Conservation (phyloP, 2,888 invertebrate species). For the Cremastinae sp. region DNA sequence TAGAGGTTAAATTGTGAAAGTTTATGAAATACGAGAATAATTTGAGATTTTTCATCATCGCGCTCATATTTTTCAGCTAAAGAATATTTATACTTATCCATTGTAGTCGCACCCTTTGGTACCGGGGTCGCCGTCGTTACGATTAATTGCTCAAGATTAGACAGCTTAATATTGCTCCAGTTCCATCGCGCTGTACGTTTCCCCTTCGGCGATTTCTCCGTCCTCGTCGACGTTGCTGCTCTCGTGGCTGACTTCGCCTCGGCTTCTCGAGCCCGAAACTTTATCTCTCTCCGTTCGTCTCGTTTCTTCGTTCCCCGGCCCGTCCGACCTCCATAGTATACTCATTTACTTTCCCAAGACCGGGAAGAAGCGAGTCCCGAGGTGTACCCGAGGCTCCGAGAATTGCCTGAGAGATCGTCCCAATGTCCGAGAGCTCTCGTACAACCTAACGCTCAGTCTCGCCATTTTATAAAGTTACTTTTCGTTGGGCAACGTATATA, state of each 20-base stretch:
- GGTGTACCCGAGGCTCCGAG: slow-evolving; percentile 42
- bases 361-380: slow-evolving; percentile 43
- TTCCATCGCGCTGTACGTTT: slow-evolving; percentile 34
- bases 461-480: slow-evolving; percentile 26
- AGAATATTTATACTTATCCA: slow-evolving; percentile 13
- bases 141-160: slow-evolving; percentile 60
- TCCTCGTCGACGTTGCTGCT: no score
- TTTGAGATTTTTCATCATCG: neutral
- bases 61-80: neutral
- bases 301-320: slow-evolving; percentile 27
- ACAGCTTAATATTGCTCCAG: slow-evolving; percentile 53
- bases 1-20: no score
- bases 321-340: slow-evolving; percentile 42
- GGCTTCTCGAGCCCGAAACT: slow-evolving; percentile 5
- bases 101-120: slow-evolving; percentile 29
- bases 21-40: neutral
- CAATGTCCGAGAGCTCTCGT: slow-evolving; percentile 33
- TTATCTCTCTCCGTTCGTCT: slow-evolving; percentile 4
- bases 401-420: slow-evolving; percentile 48
- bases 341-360: slow-evolving; percentile 53
- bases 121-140: slow-evolving; percentile 39
- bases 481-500: neutral
- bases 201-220: slow-evolving; percentile 3
- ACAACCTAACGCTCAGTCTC: no score
- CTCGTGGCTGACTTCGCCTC: neutral